Conservation (phyloP, 2,797 vertebrate genomes). For the Chromobotia macracanthus region DNA sequence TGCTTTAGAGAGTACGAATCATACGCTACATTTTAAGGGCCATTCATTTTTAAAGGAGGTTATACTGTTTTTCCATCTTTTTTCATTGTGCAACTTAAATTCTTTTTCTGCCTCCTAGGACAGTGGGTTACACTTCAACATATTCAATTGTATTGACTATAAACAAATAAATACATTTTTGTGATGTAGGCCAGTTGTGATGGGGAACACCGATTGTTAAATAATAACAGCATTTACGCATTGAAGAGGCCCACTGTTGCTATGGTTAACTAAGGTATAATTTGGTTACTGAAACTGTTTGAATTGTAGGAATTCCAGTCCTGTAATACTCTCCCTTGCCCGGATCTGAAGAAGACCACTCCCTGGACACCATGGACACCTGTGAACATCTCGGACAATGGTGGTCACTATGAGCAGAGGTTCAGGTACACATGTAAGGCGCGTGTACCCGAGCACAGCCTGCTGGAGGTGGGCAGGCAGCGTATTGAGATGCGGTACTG, state of each 20-base stretch:
- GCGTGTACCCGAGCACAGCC: conserved; percentile 84
- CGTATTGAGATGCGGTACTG: conserved; percentile 98
- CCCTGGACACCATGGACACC: conserved; percentile 98
- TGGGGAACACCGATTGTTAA: too few species aligned
- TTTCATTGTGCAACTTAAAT: not conserved
- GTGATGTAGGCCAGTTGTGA: too few species aligned
- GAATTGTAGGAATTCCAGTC: conserved; percentile 89
- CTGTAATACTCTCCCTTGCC: conserved; percentile 89
- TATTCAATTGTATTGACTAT: too few species aligned
- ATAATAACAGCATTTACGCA: too few species aligned
- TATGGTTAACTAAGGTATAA: too few species aligned
- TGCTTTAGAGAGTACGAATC: not conserved
- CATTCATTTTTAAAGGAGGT: not conserved
- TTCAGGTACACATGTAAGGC: conserved; percentile 98
- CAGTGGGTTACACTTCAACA: too few species aligned
- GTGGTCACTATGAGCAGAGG: conserved; percentile 94
- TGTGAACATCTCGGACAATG: conserved; percentile 95
- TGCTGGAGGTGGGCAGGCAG: conserved; percentile 93
- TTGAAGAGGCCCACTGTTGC: too few species aligned
- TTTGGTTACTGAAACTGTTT: too few species aligned
- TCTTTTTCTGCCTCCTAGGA: not conserved
- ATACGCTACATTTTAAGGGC: not conserved
- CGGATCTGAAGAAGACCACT: conserved; percentile 95
- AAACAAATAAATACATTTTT: too few species aligned
- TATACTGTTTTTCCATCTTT: too few species aligned